phyloP scores from a whole-genome alignment of 2,888 invertebrate species.

The Fabriciana adippe region DNA sequence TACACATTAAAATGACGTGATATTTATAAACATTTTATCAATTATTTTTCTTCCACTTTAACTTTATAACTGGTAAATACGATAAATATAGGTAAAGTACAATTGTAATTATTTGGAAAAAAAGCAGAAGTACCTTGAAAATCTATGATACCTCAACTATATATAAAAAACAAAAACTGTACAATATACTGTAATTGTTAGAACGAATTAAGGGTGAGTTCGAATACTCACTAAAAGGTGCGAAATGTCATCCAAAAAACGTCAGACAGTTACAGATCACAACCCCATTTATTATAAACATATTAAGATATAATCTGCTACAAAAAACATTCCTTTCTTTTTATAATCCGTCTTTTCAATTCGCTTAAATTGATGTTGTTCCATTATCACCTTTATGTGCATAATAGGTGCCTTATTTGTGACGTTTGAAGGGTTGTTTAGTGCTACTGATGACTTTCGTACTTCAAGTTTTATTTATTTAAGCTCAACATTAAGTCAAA shows the following conservation, averaged over 20 bases:
- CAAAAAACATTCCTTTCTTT: conserved; percentile 66
- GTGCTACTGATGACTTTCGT: neutral
- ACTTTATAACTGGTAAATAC: no score
- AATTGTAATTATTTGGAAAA: no score
- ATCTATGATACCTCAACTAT: no score
- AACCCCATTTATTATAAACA: conserved; percentile 73
- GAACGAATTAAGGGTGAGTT: conserved; percentile 15
- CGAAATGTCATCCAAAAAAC: conserved; percentile 58
- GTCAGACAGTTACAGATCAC: conserved; percentile 79
- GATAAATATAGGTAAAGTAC: no score
- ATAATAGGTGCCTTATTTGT: conserved; percentile 24
- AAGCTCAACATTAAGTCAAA: no score
- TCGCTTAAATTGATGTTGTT: conserved; percentile 45
- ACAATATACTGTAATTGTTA: neutral
- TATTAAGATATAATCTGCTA: conserved; percentile 76
- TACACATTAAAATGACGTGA: no score
- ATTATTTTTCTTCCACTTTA: no score
- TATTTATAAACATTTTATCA: no score
- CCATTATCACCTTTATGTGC: conserved; percentile 43
- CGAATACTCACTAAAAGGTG: conserved; percentile 69
- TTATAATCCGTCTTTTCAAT: conserved; percentile 69
- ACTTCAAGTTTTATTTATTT: neutral
- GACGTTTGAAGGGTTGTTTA: conserved; percentile 42
- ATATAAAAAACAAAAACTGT: neutral
- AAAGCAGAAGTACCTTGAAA: no score